Conservation (phyloP, 2,113 vertebrate species). For the Chloropsis hardwickii region DNA sequence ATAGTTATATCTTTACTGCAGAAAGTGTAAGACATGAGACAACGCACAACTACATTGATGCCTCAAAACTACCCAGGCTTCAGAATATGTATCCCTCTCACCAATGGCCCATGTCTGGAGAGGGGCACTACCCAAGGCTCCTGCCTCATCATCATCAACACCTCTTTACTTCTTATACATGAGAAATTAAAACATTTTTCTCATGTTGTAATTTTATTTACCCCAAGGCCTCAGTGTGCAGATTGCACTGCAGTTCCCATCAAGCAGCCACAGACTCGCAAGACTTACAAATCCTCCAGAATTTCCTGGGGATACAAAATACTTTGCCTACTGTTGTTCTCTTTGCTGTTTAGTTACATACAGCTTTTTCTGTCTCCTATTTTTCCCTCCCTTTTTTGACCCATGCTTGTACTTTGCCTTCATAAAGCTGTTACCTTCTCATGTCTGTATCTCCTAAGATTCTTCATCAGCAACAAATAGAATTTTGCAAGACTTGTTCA, state of each 20-base stretch:
- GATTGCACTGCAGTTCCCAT: neutral
- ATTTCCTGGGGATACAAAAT: neutral
- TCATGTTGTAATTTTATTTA: neutral
- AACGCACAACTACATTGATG: neutral
- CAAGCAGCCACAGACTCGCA: neutral
- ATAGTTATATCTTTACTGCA: neutral
- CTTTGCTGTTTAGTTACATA: neutral
- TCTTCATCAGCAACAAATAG: neutral
- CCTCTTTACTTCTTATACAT: neutral
- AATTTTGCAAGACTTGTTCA: neutral
- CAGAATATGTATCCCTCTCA: neutral
- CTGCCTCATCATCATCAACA: neutral
- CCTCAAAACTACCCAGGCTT: neutral
- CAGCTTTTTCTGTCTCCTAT: neutral
- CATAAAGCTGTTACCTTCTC: neutral
- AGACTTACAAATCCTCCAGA: neutral
- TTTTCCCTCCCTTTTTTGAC: neutral
- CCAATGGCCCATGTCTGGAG: neutral
- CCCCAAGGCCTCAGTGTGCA: neutral
- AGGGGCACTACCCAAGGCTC: neutral
- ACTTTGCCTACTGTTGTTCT: neutral
- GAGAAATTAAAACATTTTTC: neutral
- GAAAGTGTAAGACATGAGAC: neutral
- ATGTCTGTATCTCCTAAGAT: neutral
- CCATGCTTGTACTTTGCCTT: neutral